Percentiles rank a stretch among this genome's conserved stretches.
Conservation (phyloP, 2,113 vertebrate genomes). For the Montifringilla adamsi region DNA sequence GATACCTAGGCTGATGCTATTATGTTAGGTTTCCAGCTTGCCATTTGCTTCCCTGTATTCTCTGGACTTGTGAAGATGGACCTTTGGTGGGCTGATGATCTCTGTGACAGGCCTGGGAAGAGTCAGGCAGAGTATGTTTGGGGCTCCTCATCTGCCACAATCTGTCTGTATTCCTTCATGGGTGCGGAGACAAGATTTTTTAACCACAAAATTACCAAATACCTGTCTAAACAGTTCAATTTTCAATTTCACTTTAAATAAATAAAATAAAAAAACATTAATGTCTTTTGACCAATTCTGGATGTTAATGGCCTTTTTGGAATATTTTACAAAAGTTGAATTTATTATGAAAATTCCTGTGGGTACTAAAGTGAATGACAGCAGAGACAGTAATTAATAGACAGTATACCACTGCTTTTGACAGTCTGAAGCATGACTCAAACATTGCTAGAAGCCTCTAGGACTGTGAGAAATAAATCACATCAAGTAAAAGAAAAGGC, state of each 20-base stretch:
- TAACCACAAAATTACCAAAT: background rate
- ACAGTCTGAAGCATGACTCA: background rate
- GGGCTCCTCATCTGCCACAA: accelerated
- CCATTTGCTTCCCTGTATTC: background rate
- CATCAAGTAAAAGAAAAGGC: background rate
- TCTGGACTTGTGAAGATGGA: background rate
- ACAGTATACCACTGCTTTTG: background rate
- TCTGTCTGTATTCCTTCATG: background rate
- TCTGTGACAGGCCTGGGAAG: background rate
- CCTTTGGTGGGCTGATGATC: accelerated
- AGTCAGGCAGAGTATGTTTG: background rate
- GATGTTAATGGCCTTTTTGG: background rate
- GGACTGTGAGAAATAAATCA: background rate
- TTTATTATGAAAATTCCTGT: background rate
- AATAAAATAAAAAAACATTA: background rate
- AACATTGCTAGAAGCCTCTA: background rate
- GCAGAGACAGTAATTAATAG: background rate
- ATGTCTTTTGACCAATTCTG: background rate
- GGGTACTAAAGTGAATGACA: background rate
- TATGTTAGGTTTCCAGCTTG: background rate
- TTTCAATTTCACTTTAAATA: background rate
- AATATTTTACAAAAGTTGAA: background rate
- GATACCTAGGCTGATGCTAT: background rate
- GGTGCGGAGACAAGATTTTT: background rate
- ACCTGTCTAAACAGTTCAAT: background rate